Conservation (phyloP, 2,797 vertebrate species). For the Pangasius sanitwongsei region DNA sequence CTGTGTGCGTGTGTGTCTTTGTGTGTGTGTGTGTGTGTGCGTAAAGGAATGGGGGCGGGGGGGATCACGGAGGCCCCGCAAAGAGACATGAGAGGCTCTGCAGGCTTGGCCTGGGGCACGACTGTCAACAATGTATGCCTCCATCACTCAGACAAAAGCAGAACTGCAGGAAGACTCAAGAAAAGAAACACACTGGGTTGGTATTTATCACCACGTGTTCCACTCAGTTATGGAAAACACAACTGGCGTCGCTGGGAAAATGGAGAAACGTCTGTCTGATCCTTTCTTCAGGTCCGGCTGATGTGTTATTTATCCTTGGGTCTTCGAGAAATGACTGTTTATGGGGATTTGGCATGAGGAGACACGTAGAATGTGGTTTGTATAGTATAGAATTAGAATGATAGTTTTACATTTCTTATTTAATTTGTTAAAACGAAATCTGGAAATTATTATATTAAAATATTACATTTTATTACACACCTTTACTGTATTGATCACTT, state of each 20-base stretch:
- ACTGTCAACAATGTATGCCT: constrained; percentile 74
- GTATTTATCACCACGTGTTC: constrained; percentile 28
- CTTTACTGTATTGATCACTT: constrained; percentile 53
- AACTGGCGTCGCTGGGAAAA: neutral
- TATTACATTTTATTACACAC: neutral
- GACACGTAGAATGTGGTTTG: neutral
- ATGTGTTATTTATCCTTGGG: neutral
- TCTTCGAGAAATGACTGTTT: neutral
- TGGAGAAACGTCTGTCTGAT: neutral
- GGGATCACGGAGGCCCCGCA: constrained; percentile 54
- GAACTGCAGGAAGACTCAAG: constrained; percentile 33
- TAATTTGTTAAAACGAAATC: neutral
- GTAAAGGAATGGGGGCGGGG: constrained; percentile 53
- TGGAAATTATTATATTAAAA: neutral
- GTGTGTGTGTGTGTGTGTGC: constrained; percentile 10
- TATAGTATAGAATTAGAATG: neutral
- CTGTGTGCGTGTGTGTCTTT: constrained; percentile 44
- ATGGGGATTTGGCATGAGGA: neutral
- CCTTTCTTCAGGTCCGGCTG: neutral
- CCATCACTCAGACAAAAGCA: constrained; percentile 64
- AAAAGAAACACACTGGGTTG: constrained; percentile 22
- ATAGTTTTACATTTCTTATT: neutral
- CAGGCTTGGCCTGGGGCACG: constrained; percentile 71
- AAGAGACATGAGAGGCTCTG: constrained; percentile 70
- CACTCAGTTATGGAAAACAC: constrained; percentile 2